phyloP scores from a whole-genome alignment of 2,888 invertebrate genomes.

The Chelonus formosanus region DNA sequence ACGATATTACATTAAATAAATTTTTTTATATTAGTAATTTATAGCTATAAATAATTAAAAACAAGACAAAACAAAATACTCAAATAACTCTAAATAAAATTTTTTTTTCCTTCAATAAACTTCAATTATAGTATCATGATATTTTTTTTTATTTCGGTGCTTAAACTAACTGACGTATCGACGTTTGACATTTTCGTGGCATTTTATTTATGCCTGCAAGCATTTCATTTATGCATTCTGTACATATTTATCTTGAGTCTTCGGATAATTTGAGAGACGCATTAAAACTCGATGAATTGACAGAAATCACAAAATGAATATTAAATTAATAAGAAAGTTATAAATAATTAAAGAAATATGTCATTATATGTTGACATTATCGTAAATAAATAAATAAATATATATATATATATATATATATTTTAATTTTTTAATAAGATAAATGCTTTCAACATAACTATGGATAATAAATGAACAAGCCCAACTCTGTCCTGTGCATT shows the following conservation, averaged over 20 bases:
- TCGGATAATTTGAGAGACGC: conserved; percentile 3
- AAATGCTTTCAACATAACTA: background rate
- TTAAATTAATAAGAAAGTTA: conserved; percentile 6
- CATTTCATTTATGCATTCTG: conserved; percentile 23
- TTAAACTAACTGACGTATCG: conserved; percentile 20
- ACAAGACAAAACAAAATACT: background rate
- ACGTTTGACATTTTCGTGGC: conserved; percentile 46
- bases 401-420: too few species aligned
- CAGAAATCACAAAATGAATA: conserved; percentile 1
- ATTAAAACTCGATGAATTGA: background rate
- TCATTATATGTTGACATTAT: background rate
- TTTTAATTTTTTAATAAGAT: background rate
- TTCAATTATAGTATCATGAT: background rate
- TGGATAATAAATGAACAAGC: background rate
- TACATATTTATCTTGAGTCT: conserved; percentile 17
- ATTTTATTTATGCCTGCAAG: conserved; percentile 36
- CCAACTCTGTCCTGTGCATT: background rate
- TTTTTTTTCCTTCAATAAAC: too few species aligned
- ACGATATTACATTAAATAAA: background rate
- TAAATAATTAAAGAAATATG: background rate
- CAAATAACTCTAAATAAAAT: too few species aligned
- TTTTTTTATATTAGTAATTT: background rate
- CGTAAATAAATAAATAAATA: too few species aligned
- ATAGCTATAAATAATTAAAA: background rate
- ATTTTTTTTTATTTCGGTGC: conserved; percentile 8